Percentiles rank a stretch among this genome's conserved stretches.
Evolutionary conservation across 2,113 vertebrate genomes (phyloP).

Genomic region (Prietella phreatophila): DNA sequence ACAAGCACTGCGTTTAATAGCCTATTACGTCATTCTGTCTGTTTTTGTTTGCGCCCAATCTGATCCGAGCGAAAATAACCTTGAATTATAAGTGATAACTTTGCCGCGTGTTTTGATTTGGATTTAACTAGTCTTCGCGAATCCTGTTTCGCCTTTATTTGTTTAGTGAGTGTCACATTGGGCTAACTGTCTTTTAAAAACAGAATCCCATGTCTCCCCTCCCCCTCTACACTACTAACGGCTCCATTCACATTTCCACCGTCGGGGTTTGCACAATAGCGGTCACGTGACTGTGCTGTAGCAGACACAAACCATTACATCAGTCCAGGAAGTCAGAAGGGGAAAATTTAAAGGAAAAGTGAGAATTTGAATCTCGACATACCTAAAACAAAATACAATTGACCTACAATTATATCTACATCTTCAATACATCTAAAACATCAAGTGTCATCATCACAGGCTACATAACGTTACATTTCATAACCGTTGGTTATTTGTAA

Average conservation of each 20-base stretch:
- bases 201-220: slow-evolving; percentile 46
- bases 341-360: slow-evolving; percentile 69
- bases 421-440: background rate
- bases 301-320: slow-evolving; percentile 75
- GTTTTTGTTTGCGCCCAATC: slow-evolving; percentile 32
- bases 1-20: slow-evolving; percentile 27
- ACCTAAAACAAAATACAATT: background rate
- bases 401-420: background rate
- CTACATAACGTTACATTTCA: background rate
- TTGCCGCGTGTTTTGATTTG: background rate
- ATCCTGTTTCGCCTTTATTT: background rate
- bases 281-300: slow-evolving; percentile 65
- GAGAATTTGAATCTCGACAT: background rate
- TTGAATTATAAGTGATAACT: background rate
- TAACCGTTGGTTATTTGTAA: background rate
- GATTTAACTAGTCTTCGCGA: background rate
- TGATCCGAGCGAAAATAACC: slow-evolving; percentile 4
- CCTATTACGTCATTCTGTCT: slow-evolving; percentile 42
- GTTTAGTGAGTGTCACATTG: slow-evolving; percentile 13
- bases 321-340: slow-evolving; percentile 64
- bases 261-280: slow-evolving; percentile 58
- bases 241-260: slow-evolving; percentile 58
- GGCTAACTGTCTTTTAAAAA: slow-evolving; percentile 48
- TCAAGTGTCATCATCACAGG: too few species aligned
- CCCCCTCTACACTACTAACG: slow-evolving; percentile 57